Percentiles rank a stretch among this genome's conserved stretches.
phyloP scores from a whole-genome alignment of 2,797 vertebrate genomes.

The Antennarius maculatus region DNA sequence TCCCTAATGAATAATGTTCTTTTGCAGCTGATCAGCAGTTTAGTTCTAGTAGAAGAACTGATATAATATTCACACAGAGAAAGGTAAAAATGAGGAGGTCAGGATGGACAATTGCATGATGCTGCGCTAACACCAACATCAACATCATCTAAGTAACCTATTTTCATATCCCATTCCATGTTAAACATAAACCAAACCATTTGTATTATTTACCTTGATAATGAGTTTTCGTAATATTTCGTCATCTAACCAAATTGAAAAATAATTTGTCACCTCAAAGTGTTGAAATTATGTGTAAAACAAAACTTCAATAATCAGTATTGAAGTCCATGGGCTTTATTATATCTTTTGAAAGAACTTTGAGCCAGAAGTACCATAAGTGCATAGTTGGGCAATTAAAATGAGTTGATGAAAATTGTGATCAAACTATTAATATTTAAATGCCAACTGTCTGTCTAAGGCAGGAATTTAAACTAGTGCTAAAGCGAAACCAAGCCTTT shows the following conservation, averaged over 20 bases:
- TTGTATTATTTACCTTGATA: neutral
- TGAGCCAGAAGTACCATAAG: neutral
- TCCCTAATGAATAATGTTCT: constrained; percentile 38
- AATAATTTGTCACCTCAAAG: neutral
- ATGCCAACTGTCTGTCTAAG: neutral
- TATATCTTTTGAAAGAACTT: no score
- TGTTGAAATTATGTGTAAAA: neutral
- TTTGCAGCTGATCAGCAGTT: constrained; percentile 24
- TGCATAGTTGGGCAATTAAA: neutral
- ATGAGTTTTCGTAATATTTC: neutral
- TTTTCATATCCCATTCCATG: neutral
- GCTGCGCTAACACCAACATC: no score
- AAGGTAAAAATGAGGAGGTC: neutral
- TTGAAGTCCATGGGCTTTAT: neutral
- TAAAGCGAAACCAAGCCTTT: neutral
- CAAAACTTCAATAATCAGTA: neutral
- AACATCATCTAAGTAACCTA: neutral
- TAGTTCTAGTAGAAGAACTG: constrained; percentile 9
- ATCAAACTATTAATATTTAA: neutral
- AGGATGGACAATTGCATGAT: neutral
- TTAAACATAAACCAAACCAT: neutral
- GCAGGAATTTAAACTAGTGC: neutral
- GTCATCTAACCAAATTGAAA: neutral
- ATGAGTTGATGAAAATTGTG: neutral
- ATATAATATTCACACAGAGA: constrained; percentile 7